Conservation (phyloP, 2,888 invertebrate species). For the Elysia crispata region DNA sequence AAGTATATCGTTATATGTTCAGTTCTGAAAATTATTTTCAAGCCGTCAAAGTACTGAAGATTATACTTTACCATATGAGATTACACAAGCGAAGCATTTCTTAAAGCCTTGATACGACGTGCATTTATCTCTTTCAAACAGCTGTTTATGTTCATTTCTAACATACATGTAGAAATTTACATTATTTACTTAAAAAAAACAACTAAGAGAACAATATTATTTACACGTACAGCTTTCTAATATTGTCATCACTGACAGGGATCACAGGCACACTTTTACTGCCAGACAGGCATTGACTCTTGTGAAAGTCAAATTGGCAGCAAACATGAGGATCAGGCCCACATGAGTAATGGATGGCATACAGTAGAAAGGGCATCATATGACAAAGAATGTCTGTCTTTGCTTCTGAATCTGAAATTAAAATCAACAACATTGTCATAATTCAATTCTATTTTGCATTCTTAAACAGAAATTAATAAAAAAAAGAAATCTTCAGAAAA, state of each 20-base stretch:
- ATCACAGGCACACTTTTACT: constrained; percentile 89
- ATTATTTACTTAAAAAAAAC: neutral
- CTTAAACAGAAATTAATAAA: no score
- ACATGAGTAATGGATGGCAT: constrained; percentile 94
- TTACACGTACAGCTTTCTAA: constrained; percentile 85
- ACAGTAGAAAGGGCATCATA: constrained; percentile 99
- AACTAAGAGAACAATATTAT: neutral
- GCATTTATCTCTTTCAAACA: no score
- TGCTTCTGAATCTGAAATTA: constrained; percentile 82
- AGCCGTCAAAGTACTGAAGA: neutral
- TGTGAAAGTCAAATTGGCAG: constrained; percentile 98
- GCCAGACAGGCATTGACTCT: constrained; percentile 90
- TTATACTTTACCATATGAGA: no score
- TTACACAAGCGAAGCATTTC: neutral
- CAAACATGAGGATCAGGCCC: constrained; percentile 97
- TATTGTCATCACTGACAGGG: constrained; percentile 88
- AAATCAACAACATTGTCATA: neutral
- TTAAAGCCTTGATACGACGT: no score
- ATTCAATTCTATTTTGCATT: no score
- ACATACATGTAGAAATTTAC: no score
- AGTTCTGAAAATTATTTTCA: no score
- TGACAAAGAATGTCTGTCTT: constrained; percentile 94
- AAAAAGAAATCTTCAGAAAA: no score
- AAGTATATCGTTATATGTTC: no score
- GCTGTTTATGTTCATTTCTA: no score